These are phyloP conservation scores for Epistrophe eligans DNA, from an alignment of 2,888 invertebrate species.

Conservation along the genomic window DNA sequence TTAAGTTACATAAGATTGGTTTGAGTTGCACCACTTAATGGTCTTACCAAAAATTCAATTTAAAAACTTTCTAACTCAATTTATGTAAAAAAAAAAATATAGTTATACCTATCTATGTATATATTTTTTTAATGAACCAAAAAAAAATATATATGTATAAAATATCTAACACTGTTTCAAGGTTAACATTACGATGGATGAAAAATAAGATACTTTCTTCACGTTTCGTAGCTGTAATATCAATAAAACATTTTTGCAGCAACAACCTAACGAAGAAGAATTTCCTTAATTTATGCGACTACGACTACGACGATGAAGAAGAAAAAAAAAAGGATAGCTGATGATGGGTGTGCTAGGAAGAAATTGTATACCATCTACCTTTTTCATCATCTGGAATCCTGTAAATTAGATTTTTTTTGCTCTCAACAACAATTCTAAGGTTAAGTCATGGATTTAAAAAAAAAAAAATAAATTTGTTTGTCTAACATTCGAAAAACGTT, in stretches of 20 bases:
- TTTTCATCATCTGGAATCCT: background rate
- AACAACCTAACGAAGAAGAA: constrained; percentile 44
- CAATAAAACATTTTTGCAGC: constrained; percentile 63
- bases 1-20: constrained; percentile 6
- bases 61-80: constrained; percentile 35
- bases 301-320: background rate
- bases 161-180: background rate
- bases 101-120: background rate
- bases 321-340: background rate
- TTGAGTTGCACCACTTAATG: constrained; percentile 35
- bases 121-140: background rate
- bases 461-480: no score
- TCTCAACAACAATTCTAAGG: background rate
- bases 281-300: constrained; percentile 44
- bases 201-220: constrained; percentile 44
- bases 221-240: constrained; percentile 48
- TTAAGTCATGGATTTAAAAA: background rate
- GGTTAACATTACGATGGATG: constrained; percentile 31
- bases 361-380: constrained; percentile 1
- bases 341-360: background rate
- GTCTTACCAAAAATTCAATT: constrained; percentile 19
- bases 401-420: background rate
- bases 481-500: no score
- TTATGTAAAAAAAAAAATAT: constrained; percentile 11
- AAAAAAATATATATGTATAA: background rate